A percentile compares a stretch with the other conserved stretches of the same genome.
Evolutionary conservation across 2,888 invertebrate genomes (phyloP).

Genomic region (Clistopyga incitator): DNA sequence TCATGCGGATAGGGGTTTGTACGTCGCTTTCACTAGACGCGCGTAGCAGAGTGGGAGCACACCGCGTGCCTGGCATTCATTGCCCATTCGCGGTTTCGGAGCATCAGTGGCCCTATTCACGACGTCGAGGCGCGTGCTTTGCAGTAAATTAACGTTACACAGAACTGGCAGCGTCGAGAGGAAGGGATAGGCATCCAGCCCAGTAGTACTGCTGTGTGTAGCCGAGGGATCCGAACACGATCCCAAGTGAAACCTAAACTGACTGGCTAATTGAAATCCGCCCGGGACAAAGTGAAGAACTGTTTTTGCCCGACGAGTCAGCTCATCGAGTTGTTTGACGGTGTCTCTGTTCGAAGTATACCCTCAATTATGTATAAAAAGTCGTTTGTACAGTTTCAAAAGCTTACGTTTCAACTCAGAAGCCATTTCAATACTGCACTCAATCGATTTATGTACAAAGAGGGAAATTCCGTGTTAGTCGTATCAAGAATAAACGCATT

Average conservation of each 20-base stretch:
- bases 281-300: constrained; percentile 8
- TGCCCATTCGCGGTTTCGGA: constrained; percentile 69
- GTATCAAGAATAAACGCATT: not conserved
- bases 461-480: not conserved
- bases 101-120: constrained; percentile 65
- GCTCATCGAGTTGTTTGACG: not conserved
- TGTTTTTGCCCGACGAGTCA: constrained; percentile 17
- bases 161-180: constrained; percentile 38
- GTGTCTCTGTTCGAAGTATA: constrained; percentile 1
- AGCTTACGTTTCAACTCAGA: not conserved
- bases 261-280: constrained; percentile 66
- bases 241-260: constrained; percentile 59
- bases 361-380: constrained; percentile 14
- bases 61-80: constrained; percentile 67
- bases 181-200: not conserved
- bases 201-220: constrained; percentile 16
- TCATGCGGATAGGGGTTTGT: constrained; percentile 5
- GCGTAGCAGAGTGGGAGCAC: constrained; percentile 23
- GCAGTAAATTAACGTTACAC: constrained; percentile 72
- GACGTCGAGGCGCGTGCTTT: constrained; percentile 65
- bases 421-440: not conserved
- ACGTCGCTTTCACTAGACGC: constrained; percentile 25
- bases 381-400: constrained; percentile 15
- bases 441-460: not conserved
- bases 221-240: constrained; percentile 56